Conservation (phyloP, 2,113 vertebrate genomes). For the Lamprologus tigripictilis region DNA sequence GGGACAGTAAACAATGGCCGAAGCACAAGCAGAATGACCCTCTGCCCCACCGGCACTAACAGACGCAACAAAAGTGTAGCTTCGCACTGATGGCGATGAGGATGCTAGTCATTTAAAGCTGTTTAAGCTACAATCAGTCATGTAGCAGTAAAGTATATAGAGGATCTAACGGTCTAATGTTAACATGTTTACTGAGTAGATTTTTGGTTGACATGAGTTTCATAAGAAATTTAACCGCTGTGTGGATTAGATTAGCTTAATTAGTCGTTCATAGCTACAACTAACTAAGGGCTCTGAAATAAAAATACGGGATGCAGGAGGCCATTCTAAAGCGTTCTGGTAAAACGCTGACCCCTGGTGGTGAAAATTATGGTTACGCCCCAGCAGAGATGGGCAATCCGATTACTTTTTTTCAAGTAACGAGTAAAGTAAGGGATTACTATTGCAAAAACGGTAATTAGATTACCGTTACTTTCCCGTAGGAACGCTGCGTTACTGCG, state of each 20-base stretch:
- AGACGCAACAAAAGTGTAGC: background rate
- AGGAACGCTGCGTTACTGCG: too few species aligned
- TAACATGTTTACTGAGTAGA: accelerated
- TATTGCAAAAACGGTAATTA: accelerated
- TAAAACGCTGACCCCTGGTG: background rate
- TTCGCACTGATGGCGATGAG: accelerated
- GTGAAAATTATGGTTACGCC: too few species aligned
- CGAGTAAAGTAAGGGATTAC: too few species aligned
- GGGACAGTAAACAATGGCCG: background rate
- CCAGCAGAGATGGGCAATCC: too few species aligned
- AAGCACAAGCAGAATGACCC: background rate
- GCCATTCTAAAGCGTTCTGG: background rate
- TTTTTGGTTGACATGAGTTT: background rate
- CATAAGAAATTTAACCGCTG: background rate
- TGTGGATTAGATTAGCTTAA: background rate
- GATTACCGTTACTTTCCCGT: too few species aligned
- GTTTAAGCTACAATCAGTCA: background rate
- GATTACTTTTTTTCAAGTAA: too few species aligned
- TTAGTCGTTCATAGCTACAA: background rate
- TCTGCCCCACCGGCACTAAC: background rate
- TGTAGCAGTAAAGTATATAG: background rate
- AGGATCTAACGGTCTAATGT: accelerated
- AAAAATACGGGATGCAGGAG: accelerated
- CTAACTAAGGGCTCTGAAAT: background rate
- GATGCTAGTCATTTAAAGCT: background rate